Evolutionary conservation across 2,113 vertebrate species (phyloP).

Genomic region (Apistogramma diplotaenia): DNA sequence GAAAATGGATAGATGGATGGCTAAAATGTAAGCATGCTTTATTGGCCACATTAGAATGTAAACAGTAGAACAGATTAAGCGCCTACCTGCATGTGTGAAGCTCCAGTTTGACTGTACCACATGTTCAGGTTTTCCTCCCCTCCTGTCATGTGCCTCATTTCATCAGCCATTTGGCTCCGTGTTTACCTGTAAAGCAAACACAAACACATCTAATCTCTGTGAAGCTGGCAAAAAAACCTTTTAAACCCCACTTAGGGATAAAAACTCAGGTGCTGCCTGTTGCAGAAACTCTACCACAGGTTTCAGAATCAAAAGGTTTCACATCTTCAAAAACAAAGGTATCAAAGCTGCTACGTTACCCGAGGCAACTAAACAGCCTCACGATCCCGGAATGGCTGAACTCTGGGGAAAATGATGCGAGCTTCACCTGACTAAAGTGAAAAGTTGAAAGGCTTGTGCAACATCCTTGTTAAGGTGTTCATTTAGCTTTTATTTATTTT

Average conservation of each 20-base stretch:
- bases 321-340: slow-evolving; percentile 61
- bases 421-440: slow-evolving; percentile 22
- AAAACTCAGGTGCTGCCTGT: slow-evolving; percentile 23
- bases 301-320: slow-evolving; percentile 65
- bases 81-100: background rate
- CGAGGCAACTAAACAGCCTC: slow-evolving; percentile 28
- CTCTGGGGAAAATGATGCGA: slow-evolving; percentile 26
- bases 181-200: slow-evolving; percentile 17
- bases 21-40: background rate
- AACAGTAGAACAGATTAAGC: background rate
- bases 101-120: background rate
- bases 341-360: slow-evolving; percentile 55
- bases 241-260: slow-evolving; percentile 47
- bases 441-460: slow-evolving; percentile 40
- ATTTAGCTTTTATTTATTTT: slow-evolving; percentile 25
- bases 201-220: slow-evolving; percentile 49
- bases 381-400: slow-evolving; percentile 5
- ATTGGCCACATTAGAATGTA: background rate
- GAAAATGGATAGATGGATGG: too few species aligned
- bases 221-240: slow-evolving; percentile 27
- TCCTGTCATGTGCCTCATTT: slow-evolving; percentile 26
- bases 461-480: slow-evolving; percentile 2
- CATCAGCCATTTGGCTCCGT: slow-evolving; percentile 47
- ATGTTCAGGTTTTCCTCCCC: background rate
- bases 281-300: slow-evolving; percentile 52